Evolutionary conservation across 1,140 invertebrate species (phyloP).

Genomic region (Nylanderia fulva): DNA sequence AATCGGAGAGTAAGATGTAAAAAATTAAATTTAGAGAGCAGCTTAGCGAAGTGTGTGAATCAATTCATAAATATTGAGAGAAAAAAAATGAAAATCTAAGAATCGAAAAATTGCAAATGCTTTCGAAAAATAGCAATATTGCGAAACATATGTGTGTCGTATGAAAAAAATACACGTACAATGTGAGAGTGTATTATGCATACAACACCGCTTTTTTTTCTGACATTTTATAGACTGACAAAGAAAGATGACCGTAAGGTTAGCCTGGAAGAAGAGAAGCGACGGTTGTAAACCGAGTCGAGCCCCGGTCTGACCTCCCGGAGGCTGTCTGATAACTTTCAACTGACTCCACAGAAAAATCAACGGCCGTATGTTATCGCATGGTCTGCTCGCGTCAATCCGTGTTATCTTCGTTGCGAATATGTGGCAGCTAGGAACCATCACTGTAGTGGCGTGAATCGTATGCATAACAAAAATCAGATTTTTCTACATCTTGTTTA

Average conservation of each 20-base stretch:
- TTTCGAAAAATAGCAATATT: not conserved
- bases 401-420: conserved; percentile 52
- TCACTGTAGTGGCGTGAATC: conserved; percentile 37
- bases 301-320: conserved; percentile 56
- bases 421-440: not conserved
- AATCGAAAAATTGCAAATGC: not conserved
- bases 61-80: not conserved
- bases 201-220: not conserved
- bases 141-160: not conserved
- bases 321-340: conserved; percentile 68
- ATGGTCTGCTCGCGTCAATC: conserved; percentile 62
- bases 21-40: not conserved
- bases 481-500: conserved; percentile 3
- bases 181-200: not conserved
- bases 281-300: conserved; percentile 12
- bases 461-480: conserved; percentile 23
- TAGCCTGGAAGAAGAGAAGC: conserved; percentile 38
- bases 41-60: not conserved
- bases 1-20: not conserved
- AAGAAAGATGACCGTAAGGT: conserved; percentile 34
- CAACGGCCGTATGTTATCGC: conserved; percentile 57
- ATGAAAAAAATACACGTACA: not conserved
- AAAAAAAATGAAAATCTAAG: too few relatives aligned
- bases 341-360: conserved; percentile 62
- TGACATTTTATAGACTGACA: conserved; percentile 21